Conservation (phyloP, 2,888 invertebrate species). For the Dicranocentrus wangi region DNA sequence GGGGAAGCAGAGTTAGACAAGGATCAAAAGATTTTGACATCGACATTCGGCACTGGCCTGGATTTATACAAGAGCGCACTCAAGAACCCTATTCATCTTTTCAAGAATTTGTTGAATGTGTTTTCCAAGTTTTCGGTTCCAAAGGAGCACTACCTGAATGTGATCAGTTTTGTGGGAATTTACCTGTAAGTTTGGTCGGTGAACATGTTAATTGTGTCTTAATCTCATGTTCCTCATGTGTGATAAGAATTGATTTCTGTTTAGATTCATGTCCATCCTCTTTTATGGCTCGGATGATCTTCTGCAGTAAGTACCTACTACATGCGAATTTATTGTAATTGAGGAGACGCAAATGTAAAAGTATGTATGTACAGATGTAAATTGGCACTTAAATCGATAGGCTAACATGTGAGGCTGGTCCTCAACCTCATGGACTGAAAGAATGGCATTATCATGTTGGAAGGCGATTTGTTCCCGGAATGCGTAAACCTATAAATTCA, state of each 20-base stretch:
- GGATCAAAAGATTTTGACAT: conserved; percentile 27
- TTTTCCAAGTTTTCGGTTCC: conserved; percentile 32
- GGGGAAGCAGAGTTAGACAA: not conserved
- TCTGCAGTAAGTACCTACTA: conserved; percentile 31
- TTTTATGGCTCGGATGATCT: conserved; percentile 36
- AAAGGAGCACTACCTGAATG: conserved; percentile 52
- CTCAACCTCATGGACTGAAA: not conserved
- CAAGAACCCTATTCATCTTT: not conserved
- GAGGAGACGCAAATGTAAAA: too few species aligned
- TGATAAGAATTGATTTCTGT: not conserved
- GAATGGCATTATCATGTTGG: conserved; percentile 53
- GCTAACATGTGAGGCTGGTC: conserved; percentile 34
- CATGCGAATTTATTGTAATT: too few species aligned
- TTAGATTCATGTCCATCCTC: conserved; percentile 34
- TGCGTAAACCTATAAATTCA: conserved; percentile 7
- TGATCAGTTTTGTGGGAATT: conserved; percentile 49
- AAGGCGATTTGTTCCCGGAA: conserved; percentile 51
- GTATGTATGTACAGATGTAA: too few species aligned
- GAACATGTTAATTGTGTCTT: not conserved
- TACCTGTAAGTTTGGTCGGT: conserved; percentile 26
- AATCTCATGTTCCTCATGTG: too few species aligned
- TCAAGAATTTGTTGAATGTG: not conserved
- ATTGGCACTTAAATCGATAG: too few species aligned
- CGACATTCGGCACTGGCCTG: conserved; percentile 2
- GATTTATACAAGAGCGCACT: conserved; percentile 26